A percentile compares a stretch with the other conserved stretches of the same genome.
Evolutionary conservation across 2,797 vertebrate genomes (phyloP).

Genomic region (Zenarchopterus dispar): DNA sequence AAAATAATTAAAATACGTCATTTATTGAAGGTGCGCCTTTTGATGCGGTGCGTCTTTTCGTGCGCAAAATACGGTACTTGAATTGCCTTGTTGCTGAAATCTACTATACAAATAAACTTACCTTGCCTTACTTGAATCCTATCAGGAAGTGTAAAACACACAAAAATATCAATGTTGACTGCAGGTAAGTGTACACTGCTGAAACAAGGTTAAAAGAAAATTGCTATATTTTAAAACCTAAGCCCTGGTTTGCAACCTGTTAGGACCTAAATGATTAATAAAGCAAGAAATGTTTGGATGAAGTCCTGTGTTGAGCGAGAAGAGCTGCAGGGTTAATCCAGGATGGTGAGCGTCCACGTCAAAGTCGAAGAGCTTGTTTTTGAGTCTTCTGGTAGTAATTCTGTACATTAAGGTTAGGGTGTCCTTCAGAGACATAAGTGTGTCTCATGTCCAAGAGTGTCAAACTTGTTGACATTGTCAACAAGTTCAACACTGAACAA

Average conservation of each 20-base stretch:
- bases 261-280: neutral
- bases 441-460: neutral
- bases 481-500: too few species aligned
- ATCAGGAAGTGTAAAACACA: conserved; percentile 6
- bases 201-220: neutral
- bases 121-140: neutral
- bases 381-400: neutral
- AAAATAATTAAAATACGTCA: too few species aligned
- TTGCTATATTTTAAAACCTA: neutral
- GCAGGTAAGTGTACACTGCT: neutral
- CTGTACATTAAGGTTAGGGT: too few species aligned
- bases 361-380: neutral
- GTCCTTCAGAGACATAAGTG: neutral
- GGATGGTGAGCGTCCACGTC: neutral
- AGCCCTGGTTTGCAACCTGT: neutral
- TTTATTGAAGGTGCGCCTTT: too few species aligned
- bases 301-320: too few species aligned
- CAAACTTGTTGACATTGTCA: too few species aligned
- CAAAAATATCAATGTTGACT: neutral
- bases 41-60: too few species aligned
- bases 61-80: too few species aligned
- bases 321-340: neutral
- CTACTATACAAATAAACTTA: too few species aligned
- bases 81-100: too few species aligned
- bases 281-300: neutral